Evolutionary conservation across 2,113 vertebrate genomes (phyloP).

Genomic region (Dendrocopos noguchii): DNA sequence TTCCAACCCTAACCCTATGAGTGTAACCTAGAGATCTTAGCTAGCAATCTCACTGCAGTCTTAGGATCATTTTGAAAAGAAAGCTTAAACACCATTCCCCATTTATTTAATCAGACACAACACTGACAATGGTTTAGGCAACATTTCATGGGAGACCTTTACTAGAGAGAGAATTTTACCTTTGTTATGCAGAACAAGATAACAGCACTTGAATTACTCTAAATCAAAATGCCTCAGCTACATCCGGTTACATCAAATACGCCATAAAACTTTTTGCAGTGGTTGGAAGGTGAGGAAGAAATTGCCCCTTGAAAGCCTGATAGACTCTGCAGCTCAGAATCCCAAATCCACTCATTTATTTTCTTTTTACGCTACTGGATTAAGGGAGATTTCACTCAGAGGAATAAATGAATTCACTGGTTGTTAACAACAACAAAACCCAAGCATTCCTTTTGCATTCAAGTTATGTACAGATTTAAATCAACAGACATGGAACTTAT

Average conservation of each 20-base stretch:
- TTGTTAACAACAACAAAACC: not conserved
- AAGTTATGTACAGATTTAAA: not conserved
- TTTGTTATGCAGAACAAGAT: not conserved
- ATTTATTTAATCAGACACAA: not conserved
- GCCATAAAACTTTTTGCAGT: not conserved
- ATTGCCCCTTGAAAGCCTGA: not conserved
- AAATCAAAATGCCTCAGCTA: not conserved
- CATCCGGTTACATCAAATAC: not conserved
- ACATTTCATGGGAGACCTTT: not conserved
- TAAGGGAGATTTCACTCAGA: accelerated
- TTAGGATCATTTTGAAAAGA: not conserved
- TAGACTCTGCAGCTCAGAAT: not conserved
- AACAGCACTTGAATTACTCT: not conserved
- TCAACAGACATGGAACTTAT: not conserved
- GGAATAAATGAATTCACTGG: not conserved
- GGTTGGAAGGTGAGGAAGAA: not conserved
- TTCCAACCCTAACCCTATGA: no score
- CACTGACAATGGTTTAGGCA: not conserved
- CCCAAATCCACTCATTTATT: not conserved
- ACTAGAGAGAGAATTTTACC: not conserved
- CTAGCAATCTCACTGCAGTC: not conserved
- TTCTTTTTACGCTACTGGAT: not conserved
- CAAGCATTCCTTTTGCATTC: not conserved
- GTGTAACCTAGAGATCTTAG: not conserved
- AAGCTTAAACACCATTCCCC: not conserved